These are phyloP conservation scores for Bombus huntii DNA, from an alignment of 1,140 invertebrate genomes.

Conservation along the genomic window DNA sequence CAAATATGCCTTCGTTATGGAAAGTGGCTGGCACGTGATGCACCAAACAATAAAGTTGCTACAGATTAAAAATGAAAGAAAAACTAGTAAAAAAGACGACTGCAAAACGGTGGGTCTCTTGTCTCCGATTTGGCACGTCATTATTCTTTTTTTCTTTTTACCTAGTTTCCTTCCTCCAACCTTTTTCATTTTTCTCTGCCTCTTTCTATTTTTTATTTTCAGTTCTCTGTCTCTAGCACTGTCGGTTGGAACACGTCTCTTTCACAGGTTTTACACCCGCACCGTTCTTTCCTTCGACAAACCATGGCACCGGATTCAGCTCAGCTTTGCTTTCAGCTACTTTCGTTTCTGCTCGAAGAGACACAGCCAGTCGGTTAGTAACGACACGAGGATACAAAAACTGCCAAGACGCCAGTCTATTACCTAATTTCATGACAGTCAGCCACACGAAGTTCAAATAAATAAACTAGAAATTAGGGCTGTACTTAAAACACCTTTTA, in stretches of 20 bases:
- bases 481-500: background rate
- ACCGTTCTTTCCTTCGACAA: background rate
- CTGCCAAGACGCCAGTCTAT: background rate
- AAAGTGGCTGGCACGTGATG: conserved; percentile 75
- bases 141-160: background rate
- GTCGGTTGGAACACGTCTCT: background rate
- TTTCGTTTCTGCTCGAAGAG: conserved; percentile 14
- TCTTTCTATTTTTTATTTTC: background rate
- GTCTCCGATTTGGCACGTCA: conserved; percentile 53
- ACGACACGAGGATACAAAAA: background rate
- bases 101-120: conserved; percentile 55
- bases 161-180: background rate
- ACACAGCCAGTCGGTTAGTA: background rate
- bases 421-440: background rate
- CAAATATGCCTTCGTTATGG: conserved; percentile 76
- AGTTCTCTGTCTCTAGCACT: background rate
- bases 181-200: background rate
- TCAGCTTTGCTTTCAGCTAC: background rate
- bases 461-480: background rate
- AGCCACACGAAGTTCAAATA: background rate
- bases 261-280: conserved; percentile 21
- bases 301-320: background rate
- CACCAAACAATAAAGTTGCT: conserved; percentile 76
- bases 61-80: conserved; percentile 56
- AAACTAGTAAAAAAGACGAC: conserved; percentile 7